phyloP scores from a whole-genome alignment of 2,797 vertebrate genomes.

The Tauraco hartlaubi region DNA sequence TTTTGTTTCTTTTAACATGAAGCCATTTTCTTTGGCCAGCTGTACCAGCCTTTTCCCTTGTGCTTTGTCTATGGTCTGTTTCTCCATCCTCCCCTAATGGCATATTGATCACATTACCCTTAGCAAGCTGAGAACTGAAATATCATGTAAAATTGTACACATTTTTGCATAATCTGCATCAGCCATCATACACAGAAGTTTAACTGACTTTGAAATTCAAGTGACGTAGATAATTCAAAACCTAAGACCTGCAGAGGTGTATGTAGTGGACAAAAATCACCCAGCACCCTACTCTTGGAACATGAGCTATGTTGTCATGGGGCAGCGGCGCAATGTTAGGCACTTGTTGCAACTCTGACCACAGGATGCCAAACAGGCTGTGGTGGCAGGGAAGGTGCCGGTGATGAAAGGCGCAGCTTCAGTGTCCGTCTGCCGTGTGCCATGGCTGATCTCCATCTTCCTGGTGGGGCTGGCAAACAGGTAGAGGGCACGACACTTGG shows the following conservation, averaged over 20 bases:
- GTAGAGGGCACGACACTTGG: background rate
- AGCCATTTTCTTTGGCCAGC: background rate
- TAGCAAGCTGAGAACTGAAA: background rate
- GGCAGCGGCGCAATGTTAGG: rapidly evolving
- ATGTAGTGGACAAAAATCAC: background rate
- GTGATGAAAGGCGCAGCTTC: background rate
- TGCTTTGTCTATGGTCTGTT: background rate
- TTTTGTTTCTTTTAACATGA: background rate
- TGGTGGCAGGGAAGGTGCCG: rapidly evolving
- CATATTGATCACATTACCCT: background rate
- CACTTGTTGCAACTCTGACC: rapidly evolving
- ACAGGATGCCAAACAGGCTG: background rate
- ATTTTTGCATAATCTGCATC: background rate
- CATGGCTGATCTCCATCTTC: background rate
- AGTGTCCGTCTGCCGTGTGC: background rate
- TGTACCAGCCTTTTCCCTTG: background rate
- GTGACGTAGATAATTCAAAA: background rate
- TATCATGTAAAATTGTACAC: background rate
- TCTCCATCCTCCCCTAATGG: background rate
- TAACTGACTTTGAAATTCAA: background rate
- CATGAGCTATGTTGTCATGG: rapidly evolving
- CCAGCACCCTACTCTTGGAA: rapidly evolving
- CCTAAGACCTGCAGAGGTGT: background rate
- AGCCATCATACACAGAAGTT: background rate
- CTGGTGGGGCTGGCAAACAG: background rate